Base-by-base conservation (phyloP, 1,140 invertebrate species). In the Vanessa tameamea region DNA sequence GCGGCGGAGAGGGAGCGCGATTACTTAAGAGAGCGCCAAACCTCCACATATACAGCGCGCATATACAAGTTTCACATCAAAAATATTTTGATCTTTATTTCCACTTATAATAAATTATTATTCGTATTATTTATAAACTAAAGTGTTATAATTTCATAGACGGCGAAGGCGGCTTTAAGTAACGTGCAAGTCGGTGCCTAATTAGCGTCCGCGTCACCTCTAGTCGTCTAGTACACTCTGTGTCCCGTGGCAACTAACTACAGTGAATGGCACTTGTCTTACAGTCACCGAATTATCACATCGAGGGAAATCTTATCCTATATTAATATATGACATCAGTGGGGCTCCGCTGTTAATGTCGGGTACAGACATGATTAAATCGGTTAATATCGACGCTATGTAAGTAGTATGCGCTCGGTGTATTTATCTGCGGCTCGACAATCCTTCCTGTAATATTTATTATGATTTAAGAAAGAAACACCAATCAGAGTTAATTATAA, bases 361-460 rank as follows among this genome's bases (percentile, higher is more conserved):
- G 26, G 71, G 53, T 47, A 50, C 51, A 50, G 12, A 67, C 31
- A 61, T 50, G 55, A 73, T 57, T 61, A 55, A 55, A 64, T 15
- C 7, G 31, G 11, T 68, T 51, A 73, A 67, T 43, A 43, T 64
- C 69, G 71, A 72, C 53, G 65, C 68, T 71, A 59, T 63, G 72
- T 78, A 13, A 57, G 37, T 43, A 9, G 37, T 43, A 57, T 66
- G 61, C 64, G 31, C 47, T 47, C 61, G 61, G 67, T 50, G 70
- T 64, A 47, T 75, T 66, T 84, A 83, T 61, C 76, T 69, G 57
- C 70, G 76, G 51, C 57, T 77, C 75, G 82, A 84, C 80, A 84
- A 82, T 73, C 82, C 82, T 71, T 84, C 82, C 82, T 84, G 82
- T 78, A 84, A 84, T 74, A 47, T 63, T 78, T 70, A 67, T 67